phyloP scores from a whole-genome alignment of 2,797 vertebrate species.

The Hephaestus fuliginosus region DNA sequence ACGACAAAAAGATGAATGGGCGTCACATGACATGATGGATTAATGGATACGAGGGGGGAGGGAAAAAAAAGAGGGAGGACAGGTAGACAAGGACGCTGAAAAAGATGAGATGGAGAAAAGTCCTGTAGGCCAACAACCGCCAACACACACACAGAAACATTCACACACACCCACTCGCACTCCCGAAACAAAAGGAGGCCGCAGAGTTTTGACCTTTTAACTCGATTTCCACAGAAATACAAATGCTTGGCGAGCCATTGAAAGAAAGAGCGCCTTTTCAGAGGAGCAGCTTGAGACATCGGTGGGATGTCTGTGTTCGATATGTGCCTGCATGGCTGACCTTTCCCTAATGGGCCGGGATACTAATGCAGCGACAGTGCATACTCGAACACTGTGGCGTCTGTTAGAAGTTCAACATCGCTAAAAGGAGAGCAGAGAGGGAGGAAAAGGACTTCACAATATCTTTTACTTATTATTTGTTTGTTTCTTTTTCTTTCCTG shows the following conservation, averaged over 20 bases:
- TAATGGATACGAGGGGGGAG: slow-evolving; percentile 44
- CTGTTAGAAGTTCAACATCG: slow-evolving; percentile 50
- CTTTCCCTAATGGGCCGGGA: slow-evolving; percentile 72
- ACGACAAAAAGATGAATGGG: slow-evolving; percentile 54
- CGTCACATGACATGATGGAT: slow-evolving; percentile 60
- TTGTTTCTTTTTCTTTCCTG: background rate
- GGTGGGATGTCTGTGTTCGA: slow-evolving; percentile 72
- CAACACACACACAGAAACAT: slow-evolving; percentile 17
- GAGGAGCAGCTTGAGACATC: slow-evolving; percentile 75
- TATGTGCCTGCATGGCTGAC: slow-evolving; percentile 66
- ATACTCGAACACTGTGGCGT: background rate
- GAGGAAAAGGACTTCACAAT: background rate
- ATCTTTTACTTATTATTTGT: background rate
- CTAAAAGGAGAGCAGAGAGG: slow-evolving; percentile 30
- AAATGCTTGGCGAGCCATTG: slow-evolving; percentile 49
- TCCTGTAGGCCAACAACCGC: background rate
- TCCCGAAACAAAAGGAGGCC: slow-evolving; percentile 46
- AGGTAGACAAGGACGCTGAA: slow-evolving; percentile 55
- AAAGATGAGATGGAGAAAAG: slow-evolving; percentile 28
- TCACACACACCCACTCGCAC: slow-evolving; percentile 31
- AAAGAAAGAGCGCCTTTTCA: slow-evolving; percentile 62
- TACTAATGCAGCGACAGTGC: slow-evolving; percentile 51
- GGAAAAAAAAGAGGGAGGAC: slow-evolving; percentile 34
- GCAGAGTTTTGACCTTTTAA: slow-evolving; percentile 68
- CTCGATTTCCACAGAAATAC: slow-evolving; percentile 66